phyloP scores from a whole-genome alignment of 2,113 vertebrate genomes.

The Periophthalmodon schlosseri region DNA sequence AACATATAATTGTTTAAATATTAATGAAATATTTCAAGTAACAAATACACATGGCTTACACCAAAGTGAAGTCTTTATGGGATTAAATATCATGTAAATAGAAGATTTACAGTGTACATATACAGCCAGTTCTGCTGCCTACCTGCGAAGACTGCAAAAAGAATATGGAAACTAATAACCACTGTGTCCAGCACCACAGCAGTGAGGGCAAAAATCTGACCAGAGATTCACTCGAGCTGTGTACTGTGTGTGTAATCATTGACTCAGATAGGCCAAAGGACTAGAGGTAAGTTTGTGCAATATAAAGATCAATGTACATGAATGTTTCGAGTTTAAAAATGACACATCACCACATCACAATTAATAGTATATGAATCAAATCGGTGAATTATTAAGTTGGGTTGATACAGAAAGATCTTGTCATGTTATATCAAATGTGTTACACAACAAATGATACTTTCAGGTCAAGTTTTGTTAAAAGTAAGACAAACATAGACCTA shows the following conservation, averaged over 20 bases:
- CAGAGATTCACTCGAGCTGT: slow-evolving; percentile 47
- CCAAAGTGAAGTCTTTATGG: neutral
- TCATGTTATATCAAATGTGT: too few species aligned
- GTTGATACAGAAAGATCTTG: neutral
- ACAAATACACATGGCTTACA: neutral
- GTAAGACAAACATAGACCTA: slow-evolving; percentile 8
- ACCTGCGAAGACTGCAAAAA: slow-evolving; percentile 41
- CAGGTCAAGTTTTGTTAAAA: neutral
- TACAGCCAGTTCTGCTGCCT: slow-evolving; percentile 18
- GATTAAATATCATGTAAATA: neutral
- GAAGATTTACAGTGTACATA: neutral
- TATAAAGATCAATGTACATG: neutral
- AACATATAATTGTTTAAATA: neutral
- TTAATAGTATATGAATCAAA: neutral
- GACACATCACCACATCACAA: neutral
- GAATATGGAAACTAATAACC: slow-evolving; percentile 21
- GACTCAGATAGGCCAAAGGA: slow-evolving; percentile 53
- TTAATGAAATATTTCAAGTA: neutral
- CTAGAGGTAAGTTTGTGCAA: neutral
- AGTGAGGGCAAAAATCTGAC: slow-evolving; percentile 43
- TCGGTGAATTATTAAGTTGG: neutral
- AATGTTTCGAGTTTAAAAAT: neutral
- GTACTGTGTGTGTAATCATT: slow-evolving; percentile 77
- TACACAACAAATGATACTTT: neutral
- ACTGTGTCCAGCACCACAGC: slow-evolving; percentile 29